Conservation (phyloP, 2,888 invertebrate species). For the Malacosoma neustria region DNA sequence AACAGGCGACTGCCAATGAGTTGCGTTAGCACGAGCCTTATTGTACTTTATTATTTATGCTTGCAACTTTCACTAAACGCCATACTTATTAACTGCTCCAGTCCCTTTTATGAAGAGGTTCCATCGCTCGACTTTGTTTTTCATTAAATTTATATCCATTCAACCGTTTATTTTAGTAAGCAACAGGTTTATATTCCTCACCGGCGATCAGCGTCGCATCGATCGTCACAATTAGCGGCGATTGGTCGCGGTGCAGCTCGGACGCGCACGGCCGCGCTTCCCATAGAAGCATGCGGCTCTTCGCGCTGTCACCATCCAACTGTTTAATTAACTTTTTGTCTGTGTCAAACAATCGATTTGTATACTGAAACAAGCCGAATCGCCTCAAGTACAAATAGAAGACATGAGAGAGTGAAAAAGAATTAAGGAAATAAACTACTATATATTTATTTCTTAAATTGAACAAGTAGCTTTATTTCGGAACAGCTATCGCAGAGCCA, state of each 20-base stretch:
- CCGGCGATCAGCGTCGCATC: slow-evolving; percentile 21
- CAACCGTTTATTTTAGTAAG: not conserved
- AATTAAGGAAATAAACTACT: too few species aligned
- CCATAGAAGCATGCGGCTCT: slow-evolving; percentile 60
- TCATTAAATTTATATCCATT: slow-evolving; percentile 1
- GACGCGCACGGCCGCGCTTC: slow-evolving; percentile 72
- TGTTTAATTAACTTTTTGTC: slow-evolving; percentile 68
- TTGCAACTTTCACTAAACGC: too few species aligned
- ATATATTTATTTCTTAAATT: too few species aligned
- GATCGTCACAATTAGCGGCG: slow-evolving; percentile 60
- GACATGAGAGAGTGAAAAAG: too few species aligned
- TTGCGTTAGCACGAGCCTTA: too few species aligned
- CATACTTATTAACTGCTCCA: too few species aligned
- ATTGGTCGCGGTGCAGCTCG: slow-evolving; percentile 60
- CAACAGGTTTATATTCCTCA: not conserved
- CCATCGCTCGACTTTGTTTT: too few species aligned
- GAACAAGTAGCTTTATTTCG: too few species aligned
- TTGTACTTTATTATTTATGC: too few species aligned
- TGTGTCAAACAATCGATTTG: slow-evolving; percentile 42
- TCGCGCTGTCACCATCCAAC: slow-evolving; percentile 38
- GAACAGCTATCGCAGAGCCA: too few species aligned
- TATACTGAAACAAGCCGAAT: slow-evolving; percentile 39
- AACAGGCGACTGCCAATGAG: too few species aligned
- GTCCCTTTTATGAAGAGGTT: too few species aligned
- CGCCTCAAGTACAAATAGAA: slow-evolving; percentile 11